phyloP scores from a whole-genome alignment of 2,888 invertebrate species.

The Phoenoteleia sp. region DNA sequence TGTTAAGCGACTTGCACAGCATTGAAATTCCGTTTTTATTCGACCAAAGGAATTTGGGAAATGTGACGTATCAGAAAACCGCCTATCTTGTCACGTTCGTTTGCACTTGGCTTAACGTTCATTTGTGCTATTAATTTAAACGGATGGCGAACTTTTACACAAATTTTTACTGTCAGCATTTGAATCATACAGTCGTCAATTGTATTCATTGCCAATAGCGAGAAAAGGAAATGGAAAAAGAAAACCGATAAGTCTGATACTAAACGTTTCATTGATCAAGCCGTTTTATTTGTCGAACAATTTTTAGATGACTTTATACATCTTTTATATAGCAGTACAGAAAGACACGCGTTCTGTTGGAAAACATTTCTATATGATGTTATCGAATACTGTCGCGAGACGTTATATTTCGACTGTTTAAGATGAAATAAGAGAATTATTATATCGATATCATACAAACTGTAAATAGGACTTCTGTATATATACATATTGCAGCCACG shows the following conservation, averaged over 20 bases:
- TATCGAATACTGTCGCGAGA: slow-evolving; percentile 63
- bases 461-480: slow-evolving; percentile 67
- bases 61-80: slow-evolving; percentile 9
- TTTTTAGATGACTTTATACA: slow-evolving; percentile 55
- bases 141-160: background rate
- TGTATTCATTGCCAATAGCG: slow-evolving; percentile 34
- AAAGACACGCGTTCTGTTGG: slow-evolving; percentile 51
- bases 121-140: slow-evolving; percentile 30
- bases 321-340: slow-evolving; percentile 53
- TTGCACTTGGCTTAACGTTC: slow-evolving; percentile 17
- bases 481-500: slow-evolving; percentile 49
- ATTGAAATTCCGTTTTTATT: slow-evolving; percentile 36
- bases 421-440: slow-evolving; percentile 55
- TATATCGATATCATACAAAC: slow-evolving; percentile 62
- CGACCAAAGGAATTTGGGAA: slow-evolving; percentile 19
- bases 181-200: slow-evolving; percentile 48
- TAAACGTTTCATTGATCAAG: slow-evolving; percentile 27
- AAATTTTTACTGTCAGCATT: slow-evolving; percentile 37
- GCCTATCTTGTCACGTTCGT: slow-evolving; percentile 34
- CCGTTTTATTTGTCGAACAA: slow-evolving; percentile 29
- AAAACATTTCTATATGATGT: slow-evolving; percentile 67
- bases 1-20: slow-evolving; percentile 29
- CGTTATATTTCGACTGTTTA: slow-evolving; percentile 66
- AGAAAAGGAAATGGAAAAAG: background rate
- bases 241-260: slow-evolving; percentile 41